Evolutionary conservation across 2,888 invertebrate species (phyloP).

Genomic region (Acronicta leporina): DNA sequence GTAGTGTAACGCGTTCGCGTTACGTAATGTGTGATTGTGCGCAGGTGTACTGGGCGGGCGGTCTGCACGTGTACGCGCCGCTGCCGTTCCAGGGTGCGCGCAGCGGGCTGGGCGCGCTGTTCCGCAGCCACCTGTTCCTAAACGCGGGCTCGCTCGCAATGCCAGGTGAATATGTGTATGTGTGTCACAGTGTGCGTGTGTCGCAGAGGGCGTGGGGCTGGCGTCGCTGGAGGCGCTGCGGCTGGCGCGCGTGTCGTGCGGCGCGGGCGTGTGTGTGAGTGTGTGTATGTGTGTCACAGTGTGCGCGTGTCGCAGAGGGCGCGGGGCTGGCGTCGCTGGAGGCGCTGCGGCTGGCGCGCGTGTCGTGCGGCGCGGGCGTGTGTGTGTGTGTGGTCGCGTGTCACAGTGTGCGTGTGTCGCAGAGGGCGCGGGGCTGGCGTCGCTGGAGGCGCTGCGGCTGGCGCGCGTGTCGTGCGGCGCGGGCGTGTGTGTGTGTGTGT

Average conservation of each 20-base stretch:
- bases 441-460: too few relatives aligned
- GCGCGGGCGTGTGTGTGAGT: conserved; percentile 78
- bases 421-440: conserved; percentile 67
- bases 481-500: too few relatives aligned
- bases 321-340: conserved; percentile 72
- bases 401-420: conserved; percentile 67
- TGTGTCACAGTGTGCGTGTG: too few relatives aligned
- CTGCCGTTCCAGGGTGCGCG: conserved; percentile 95
- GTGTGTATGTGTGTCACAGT: too few relatives aligned
- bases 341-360: conserved; percentile 88
- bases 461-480: conserved; percentile 86
- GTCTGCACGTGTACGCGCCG: conserved; percentile 96
- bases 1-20: too few relatives aligned
- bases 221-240: conserved; percentile 72
- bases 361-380: conserved; percentile 91
- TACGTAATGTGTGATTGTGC: too few relatives aligned
- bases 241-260: conserved; percentile 92
- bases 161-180: conserved; percentile 37
- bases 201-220: conserved; percentile 44
- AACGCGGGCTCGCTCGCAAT: conserved; percentile 94
- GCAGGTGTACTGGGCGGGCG: conserved; percentile 94
- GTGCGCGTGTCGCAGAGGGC: conserved; percentile 48
- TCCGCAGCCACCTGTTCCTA: conserved; percentile 96
- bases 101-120: conserved; percentile 94
- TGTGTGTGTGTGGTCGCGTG: conserved; percentile 89